Conservation (phyloP, 2,113 vertebrate genomes). For the Gallinago jamesoni region DNA sequence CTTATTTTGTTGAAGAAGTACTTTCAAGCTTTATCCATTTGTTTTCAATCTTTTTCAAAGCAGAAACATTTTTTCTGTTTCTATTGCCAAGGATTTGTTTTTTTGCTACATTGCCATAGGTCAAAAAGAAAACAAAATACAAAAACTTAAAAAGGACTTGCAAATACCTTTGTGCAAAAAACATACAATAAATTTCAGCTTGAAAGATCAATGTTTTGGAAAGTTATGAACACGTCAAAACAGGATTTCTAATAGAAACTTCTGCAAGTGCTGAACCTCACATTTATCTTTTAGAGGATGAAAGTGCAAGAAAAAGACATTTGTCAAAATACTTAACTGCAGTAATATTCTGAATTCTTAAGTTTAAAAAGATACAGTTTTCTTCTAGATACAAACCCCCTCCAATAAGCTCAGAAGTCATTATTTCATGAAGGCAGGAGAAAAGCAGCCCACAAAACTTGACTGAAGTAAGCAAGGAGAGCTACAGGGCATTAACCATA, state of each 20-base stretch:
- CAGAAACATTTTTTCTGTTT: not conserved
- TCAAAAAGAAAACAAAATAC: not conserved
- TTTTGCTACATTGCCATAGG: not conserved
- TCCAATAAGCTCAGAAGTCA: not conserved
- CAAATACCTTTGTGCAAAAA: not conserved
- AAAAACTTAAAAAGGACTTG: not conserved
- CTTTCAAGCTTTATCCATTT: not conserved
- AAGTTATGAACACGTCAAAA: slow-evolving; percentile 9
- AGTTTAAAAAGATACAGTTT: not conserved
- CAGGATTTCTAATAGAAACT: not conserved
- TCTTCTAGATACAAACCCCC: not conserved
- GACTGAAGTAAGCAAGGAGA: not conserved
- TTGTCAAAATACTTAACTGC: slow-evolving; percentile 1
- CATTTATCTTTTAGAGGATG: slow-evolving; percentile 2
- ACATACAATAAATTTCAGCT: not conserved
- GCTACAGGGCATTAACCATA: not conserved
- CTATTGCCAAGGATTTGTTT: not conserved
- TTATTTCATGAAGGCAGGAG: not conserved
- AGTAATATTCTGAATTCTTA: not conserved
- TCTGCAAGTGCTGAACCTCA: slow-evolving; percentile 1
- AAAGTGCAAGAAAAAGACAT: not conserved
- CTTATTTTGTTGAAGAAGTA: not conserved
- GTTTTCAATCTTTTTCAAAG: not conserved
- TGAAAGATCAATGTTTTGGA: not conserved
- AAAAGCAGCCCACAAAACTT: not conserved